These are phyloP conservation scores for Nomada fabriciana DNA, from an alignment of 2,888 invertebrate genomes.

Conservation along the genomic window DNA sequence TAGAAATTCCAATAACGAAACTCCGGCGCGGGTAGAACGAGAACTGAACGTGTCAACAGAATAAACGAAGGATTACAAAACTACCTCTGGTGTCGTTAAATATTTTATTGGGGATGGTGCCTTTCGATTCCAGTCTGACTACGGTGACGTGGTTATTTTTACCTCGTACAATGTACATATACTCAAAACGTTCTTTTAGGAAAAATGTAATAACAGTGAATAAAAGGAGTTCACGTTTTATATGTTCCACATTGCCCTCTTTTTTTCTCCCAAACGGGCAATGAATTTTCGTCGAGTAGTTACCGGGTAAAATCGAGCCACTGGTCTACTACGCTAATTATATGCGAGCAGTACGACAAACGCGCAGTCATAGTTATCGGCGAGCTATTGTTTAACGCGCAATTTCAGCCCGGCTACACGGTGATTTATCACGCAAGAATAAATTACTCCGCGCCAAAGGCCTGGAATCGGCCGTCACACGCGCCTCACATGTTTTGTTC, in stretches of 20 bases:
- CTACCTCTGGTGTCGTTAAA: not conserved
- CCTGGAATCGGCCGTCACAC: conserved; percentile 58
- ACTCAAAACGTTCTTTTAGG: no score
- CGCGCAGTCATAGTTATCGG: conserved; percentile 65
- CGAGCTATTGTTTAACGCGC: conserved; percentile 71
- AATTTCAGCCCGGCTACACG: conserved; percentile 72
- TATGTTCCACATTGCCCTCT: not conserved
- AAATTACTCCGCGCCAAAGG: conserved; percentile 73
- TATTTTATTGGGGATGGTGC: not conserved
- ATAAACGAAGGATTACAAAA: not conserved
- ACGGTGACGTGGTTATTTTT: no score
- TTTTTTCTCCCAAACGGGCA: not conserved
- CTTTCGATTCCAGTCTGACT: no score
- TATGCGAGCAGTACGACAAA: conserved; percentile 61
- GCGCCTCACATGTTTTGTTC: conserved; percentile 52
- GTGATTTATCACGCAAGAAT: conserved; percentile 75
- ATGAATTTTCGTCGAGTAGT: conserved; percentile 21
- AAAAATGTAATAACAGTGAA: no score
- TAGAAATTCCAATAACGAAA: not conserved
- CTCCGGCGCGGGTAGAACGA: not conserved
- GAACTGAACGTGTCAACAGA: not conserved
- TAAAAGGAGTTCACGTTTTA: not conserved
- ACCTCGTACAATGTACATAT: no score
- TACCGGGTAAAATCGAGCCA: conserved; percentile 35
- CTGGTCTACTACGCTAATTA: conserved; percentile 69